phyloP scores from a whole-genome alignment of 1,140 invertebrate genomes.

The Oedothorax gibbosus region DNA sequence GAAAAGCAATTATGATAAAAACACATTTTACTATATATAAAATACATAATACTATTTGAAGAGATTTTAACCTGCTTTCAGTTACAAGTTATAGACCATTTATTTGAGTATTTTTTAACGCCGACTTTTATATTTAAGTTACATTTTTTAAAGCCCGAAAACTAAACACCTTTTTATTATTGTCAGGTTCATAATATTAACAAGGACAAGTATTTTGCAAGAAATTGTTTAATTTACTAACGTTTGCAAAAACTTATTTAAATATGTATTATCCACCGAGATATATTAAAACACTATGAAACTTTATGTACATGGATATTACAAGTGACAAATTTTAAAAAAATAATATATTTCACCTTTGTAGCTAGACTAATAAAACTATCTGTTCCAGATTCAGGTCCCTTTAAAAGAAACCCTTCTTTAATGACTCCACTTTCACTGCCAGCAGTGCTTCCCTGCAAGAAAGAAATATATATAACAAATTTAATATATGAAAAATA shows the following conservation, averaged over 20 bases:
- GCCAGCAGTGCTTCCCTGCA: conserved; percentile 24
- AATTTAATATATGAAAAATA: conserved; percentile 2
- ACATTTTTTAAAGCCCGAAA: no score
- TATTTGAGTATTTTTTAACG: no score
- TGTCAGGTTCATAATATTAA: no score
- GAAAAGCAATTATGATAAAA: not conserved
- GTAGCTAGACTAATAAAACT: conserved; percentile 68
- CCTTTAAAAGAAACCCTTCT: conserved; percentile 90
- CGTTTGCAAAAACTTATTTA: not conserved
- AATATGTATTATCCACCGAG: not conserved
- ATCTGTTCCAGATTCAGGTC: conserved; percentile 77
- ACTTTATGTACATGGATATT: not conserved
- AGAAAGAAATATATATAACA: not conserved
- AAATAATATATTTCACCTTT: conserved; percentile 64
- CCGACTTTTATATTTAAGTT: no score
- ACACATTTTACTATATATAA: not conserved
- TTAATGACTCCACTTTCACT: conserved; percentile 80
- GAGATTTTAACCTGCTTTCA: not conserved
- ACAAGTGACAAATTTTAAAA: not conserved
- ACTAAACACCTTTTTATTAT: no score
- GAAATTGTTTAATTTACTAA: not conserved
- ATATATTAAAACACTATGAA: not conserved
- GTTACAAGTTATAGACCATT: no score
- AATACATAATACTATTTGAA: not conserved
- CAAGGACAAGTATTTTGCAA: no score